These are phyloP conservation scores for Drosophila anceps DNA, from an alignment of 2,888 invertebrate genomes.

Conservation along the genomic window DNA sequence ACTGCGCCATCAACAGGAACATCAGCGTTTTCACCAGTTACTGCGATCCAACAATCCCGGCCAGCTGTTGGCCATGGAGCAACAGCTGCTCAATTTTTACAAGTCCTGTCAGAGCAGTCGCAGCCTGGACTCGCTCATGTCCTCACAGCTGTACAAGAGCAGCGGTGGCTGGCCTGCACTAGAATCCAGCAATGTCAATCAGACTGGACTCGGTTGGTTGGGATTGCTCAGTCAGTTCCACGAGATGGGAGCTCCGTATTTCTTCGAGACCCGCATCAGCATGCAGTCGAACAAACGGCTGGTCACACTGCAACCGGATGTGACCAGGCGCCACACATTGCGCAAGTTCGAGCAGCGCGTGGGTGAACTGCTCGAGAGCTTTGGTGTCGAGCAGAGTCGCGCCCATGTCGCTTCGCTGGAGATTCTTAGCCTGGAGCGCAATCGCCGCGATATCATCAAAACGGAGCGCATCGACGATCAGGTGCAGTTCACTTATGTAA, in stretches of 20 bases:
- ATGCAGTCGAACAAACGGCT: conserved; percentile 82
- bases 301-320: conserved; percentile 74
- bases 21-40: conserved; percentile 76
- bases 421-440: conserved; percentile 81
- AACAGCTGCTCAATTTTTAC: conserved; percentile 81
- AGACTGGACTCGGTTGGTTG: conserved; percentile 74
- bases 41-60: conserved; percentile 63
- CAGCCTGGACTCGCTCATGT: conserved; percentile 68
- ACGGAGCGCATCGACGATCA: conserved; percentile 49
- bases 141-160: conserved; percentile 75
- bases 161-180: conserved; percentile 84
- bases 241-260: conserved; percentile 81
- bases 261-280: conserved; percentile 77
- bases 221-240: conserved; percentile 78
- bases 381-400: conserved; percentile 76
- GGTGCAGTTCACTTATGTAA: conserved; percentile 75
- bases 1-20: conserved; percentile 65
- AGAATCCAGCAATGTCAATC: conserved; percentile 61
- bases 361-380: conserved; percentile 73
- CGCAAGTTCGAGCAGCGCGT: conserved; percentile 80
- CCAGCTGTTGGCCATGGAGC: conserved; percentile 78
- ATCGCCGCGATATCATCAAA: conserved; percentile 77
- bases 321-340: conserved; percentile 73
- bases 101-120: conserved; percentile 79
- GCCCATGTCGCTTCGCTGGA: conserved; percentile 81